Evolutionary conservation across 23 tunicate species (phyloP), one percentile per base, ranked within the genome.

Genomic region (Trididemnum miniatum): DNA sequence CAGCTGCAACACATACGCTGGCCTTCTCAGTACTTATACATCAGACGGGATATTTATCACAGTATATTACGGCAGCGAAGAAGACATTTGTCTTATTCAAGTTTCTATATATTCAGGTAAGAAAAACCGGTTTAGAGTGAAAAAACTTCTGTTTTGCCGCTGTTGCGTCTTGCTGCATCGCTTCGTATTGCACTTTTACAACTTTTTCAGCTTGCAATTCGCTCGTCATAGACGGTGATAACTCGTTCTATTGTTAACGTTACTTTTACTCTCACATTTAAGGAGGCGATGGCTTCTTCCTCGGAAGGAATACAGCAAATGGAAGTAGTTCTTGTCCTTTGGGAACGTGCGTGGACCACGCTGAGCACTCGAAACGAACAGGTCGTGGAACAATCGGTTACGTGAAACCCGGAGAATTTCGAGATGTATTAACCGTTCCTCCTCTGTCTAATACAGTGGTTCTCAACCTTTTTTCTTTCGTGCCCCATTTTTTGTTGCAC

Each of bases 311-410:
- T 9, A 9, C 12, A 9, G 15, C 18, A 49, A 49, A 49, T 49
- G 57, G 57, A 49, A 49, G 57, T 18, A 18, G 57, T 49, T 49
- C 18, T 9, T 49, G 57, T 18, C 57, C 15, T 9, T 9, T 9
- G 57, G 12, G 57, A 18, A 49, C 12, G 12, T 49, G 18, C n/a
- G 71, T 63, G 18, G n/a, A 63, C 26, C 87, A 83, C 80, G 71
- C 54, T 20, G 18, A 35, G 34, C 76, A 67, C 0, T 38, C 72
- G 76, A n/a, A n/a, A n/a, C 50, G 29, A 1, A 50, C 63, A 39
- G 85, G 85, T n/a, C 20, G n/a, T 2, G 86, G 80, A 0, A 79
- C 86, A 34, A 7, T 81, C 3, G 91, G 91, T 31, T 87, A 87
- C 54, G 39, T 52, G n/a, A 28, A 63, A 72, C 66, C 76, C 2